phyloP scores from a whole-genome alignment of 2,797 vertebrate species.

The Pipistrellus pygmaeus region DNA sequence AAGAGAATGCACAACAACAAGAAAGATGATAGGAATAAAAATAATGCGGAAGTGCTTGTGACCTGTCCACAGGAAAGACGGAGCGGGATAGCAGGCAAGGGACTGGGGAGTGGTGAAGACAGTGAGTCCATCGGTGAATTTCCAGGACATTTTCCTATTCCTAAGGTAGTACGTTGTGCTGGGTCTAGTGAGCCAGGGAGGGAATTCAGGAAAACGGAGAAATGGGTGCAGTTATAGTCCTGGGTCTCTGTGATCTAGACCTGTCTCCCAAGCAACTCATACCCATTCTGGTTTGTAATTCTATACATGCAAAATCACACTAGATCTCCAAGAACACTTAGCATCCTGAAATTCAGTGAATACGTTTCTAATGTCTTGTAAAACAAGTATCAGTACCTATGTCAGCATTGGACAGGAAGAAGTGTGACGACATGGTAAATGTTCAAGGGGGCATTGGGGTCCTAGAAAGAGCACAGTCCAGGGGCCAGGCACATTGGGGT shows the following conservation, averaged over 20 bases:
- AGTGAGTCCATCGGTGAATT: accelerated
- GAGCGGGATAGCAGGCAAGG: neutral
- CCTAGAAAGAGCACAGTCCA: neutral
- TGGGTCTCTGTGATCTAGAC: neutral
- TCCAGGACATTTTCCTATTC: neutral
- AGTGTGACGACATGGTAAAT: neutral
- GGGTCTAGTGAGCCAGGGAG: neutral
- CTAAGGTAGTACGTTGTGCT: neutral
- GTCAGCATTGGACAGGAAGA: neutral
- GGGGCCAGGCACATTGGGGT: no score
- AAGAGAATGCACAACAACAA: neutral
- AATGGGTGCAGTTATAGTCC: neutral
- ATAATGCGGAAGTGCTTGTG: neutral
- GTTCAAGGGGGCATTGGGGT: accelerated
- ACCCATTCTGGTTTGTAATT: neutral
- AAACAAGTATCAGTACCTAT: neutral
- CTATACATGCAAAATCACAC: neutral
- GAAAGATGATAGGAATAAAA: neutral
- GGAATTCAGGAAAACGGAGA: neutral
- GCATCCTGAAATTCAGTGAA: neutral
- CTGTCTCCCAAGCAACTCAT: neutral
- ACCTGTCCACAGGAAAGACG: neutral
- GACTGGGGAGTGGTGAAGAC: no score
- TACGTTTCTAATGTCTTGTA: neutral
- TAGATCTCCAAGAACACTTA: neutral